Percentiles rank a stretch among this genome's conserved stretches.
Conservation (phyloP, 64 coral and sea anemone species). For the Acropora tenuis region DNA sequence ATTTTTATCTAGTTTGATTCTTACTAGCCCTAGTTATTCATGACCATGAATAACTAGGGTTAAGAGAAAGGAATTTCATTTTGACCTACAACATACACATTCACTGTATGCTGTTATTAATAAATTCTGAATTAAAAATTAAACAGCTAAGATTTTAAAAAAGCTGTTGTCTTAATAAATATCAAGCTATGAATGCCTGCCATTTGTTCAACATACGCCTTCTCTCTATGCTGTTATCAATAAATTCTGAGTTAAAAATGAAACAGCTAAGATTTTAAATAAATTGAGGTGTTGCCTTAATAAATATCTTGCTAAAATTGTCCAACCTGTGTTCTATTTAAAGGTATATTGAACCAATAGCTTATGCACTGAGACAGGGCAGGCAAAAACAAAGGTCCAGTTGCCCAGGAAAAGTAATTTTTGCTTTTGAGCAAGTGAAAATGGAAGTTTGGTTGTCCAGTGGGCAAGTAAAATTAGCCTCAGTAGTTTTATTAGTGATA, state of each 20-base stretch:
- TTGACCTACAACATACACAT: neutral
- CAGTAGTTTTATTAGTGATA: neutral
- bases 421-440: neutral
- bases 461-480: constrained; percentile 13
- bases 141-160: constrained; percentile 37
- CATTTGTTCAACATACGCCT: constrained; percentile 30
- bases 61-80: too few relatives aligned
- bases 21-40: constrained; percentile 10
- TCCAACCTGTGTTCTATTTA: constrained; percentile 11
- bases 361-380: constrained; percentile 7
- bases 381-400: neutral
- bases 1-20: constrained; percentile 39
- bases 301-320: constrained; percentile 28
- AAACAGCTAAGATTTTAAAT: neutral
- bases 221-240: constrained; percentile 32
- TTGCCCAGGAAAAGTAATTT: neutral
- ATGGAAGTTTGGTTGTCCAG: neutral
- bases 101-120: constrained; percentile 22
- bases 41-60: too few relatives aligned
- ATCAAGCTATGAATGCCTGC: neutral
- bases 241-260: neutral
- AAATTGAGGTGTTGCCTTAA: too few relatives aligned
- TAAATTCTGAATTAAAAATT: constrained; percentile 16
- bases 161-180: constrained; percentile 5
- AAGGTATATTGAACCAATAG: constrained; percentile 7